Evolutionary conservation across 1,140 invertebrate species (phyloP), one percentile per base, ranked within the genome.

Genomic region (Bombus superbus): DNA sequence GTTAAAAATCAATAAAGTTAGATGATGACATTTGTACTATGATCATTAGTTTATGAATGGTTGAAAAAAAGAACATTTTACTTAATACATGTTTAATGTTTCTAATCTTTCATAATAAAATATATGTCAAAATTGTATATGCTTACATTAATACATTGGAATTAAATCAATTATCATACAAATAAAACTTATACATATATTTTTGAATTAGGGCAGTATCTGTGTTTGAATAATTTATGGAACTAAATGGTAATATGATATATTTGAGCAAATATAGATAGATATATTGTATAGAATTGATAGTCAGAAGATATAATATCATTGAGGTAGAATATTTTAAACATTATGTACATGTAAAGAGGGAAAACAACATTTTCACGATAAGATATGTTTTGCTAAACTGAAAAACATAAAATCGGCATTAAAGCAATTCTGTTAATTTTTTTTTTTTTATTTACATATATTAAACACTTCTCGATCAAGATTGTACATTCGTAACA

Each of bases 251-350:
- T 53, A 53, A 11, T 72, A 71, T 79, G n/a, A 8, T 35, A 40
- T 82, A 35, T 38, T 84, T 85, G 76, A 84, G 82, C 82, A 83
- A 83, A 76, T 76, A 15, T n/a, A 22, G n/a, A 73, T 18, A 73
- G 11, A 6, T 57, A 35, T 38, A 68, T 35, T 42, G 18, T 76
- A 35, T 53, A 42, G 22, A 62, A 42, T 53, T 53, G 15, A 44
- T n/a, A 47, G 40, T 62, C 73, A 38, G 10, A 53, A 59, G 62
- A 47, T 84, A 38, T 62, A 78, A 64, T 80, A 80, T 79, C 57
- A 79, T 40, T 80, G 83, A 85, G 83, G 83, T 85, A 85, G 83
- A 73, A 85, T 62, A 72, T 62, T 59, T 18, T 32, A 85, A 38
- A 38, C 22, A 62, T 80, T 80, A 80, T 8, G 25, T 71, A 59